Base-by-base conservation (phyloP, 2,113 vertebrate genomes). In the Acanthisitta chloris region DNA sequence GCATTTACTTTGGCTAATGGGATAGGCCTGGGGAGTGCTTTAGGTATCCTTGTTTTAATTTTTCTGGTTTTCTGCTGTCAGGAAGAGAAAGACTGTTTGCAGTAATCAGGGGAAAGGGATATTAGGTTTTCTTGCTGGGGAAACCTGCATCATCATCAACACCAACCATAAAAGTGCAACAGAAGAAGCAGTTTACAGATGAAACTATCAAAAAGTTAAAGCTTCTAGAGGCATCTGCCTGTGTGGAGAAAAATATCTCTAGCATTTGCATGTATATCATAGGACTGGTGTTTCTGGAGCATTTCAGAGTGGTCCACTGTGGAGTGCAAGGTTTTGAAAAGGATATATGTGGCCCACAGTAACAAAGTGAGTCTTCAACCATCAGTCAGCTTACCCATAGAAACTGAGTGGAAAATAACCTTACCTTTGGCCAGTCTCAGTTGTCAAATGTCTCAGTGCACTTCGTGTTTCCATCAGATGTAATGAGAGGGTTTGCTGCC, bases 401-500 rank as follows among this genome's bases (percentile, higher is more conserved):
- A 45, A 77, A 45, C 21, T 5, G 17, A 46, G 51, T n/a, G 76
- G 76, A 36, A 76, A 91, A 67, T 9, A 58, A 48, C 29, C 29
- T 71, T 58, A 14, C 48, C 57, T 67, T 71, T 42, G 80, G 65
- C 40, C 31, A 43, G 17, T 33, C 57, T 85, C 61, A 28, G 25
- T 48, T 6, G 1, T 14, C 46, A 54, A n/a, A 9, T 2, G 6
- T 24, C 61, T 65, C 70, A 40, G 51, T 11, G 21, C 14, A 29
- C 29, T 71, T 79, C 42, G 42, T 2, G 3, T 66, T 78, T 81
- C 73, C 59, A 51, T 33, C 73, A 46, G 70, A 10, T 33, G n/a
- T 8, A 43, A 42, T 24, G 12, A 88, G 49, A 26, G 66, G 23
- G 42, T 21, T 9, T 8, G 0, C 7, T 0, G 0, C 16, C 25